Base-by-base conservation (phyloP, 2,113 vertebrate genomes). In the Clinocottus analis region DNA sequence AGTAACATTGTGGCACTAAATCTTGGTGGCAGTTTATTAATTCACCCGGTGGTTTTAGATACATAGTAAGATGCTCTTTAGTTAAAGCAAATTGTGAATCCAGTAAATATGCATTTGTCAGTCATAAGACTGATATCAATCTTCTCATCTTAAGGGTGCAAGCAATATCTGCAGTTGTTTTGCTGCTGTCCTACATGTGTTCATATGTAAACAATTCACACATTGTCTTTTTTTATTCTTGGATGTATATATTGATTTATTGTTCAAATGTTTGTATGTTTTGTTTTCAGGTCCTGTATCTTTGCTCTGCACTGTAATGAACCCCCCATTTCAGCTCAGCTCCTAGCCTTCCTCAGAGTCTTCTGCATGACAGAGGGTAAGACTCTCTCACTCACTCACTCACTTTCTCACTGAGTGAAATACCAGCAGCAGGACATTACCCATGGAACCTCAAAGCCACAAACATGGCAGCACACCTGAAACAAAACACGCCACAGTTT, bases 331-430 rank as follows among this genome's bases (percentile, higher is more conserved):
- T 98, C 97, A 23, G 96, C 98, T 63, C 98, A 99, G 87, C 97
- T 99, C 29, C 93, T 99, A 79, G 98, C 98, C 86, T 99, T 99
- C 83, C 96, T 99, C 43, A 94, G 98, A 47, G 98, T 99, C 5
- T 99, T 99, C 95, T 99, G 97, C 93, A 99, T 99, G 98, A 98
- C 93, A 0, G 98, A 99, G 94, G 98, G 37, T 39, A 39, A 39
- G 37, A 39, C 29, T n/a, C n/a, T n/a, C n/a, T n/a, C n/a, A n/a
- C n/a, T n/a, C n/a, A n/a, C n/a, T n/a, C n/a, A n/a, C n/a, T n/a
- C n/a, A 31, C 29, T 31, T 4, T 31, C 29, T 31, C 29, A 31
- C 29, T 31, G 2, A 37, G 4, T 37, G 35, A 79, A 63, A 83
- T 47, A n/a, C 16, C 21, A 39, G 62, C 60, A 49, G 53, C 23